Evolutionary conservation across 2,888 invertebrate species (phyloP).

Genomic region (Hetaerina titia): DNA sequence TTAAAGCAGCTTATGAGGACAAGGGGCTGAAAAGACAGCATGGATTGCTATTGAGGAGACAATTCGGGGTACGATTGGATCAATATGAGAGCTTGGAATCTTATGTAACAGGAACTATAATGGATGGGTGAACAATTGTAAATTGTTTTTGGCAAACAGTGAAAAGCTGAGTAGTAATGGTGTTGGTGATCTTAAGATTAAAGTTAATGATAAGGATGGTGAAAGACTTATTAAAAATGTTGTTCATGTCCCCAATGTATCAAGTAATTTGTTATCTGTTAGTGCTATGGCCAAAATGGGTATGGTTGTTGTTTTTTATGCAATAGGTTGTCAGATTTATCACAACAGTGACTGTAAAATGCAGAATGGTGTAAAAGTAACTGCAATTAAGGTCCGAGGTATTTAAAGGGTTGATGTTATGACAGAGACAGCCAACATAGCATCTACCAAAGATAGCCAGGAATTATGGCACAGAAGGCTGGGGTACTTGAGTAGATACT

Average conservation of each 20-base stretch:
- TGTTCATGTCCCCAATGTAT: slow-evolving; percentile 71
- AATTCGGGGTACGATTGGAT: neutral
- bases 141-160: too few relatives aligned
- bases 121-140: neutral
- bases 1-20: neutral
- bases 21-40: neutral
- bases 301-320: slow-evolving; percentile 70
- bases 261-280: slow-evolving; percentile 70
- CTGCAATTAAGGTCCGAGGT: neutral
- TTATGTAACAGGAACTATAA: neutral
- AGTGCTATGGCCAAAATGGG: slow-evolving; percentile 69
- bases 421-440: neutral
- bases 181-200: neutral
- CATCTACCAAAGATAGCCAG: neutral
- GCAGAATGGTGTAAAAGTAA: slow-evolving; percentile 59
- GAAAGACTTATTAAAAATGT: neutral
- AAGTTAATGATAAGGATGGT: neutral
- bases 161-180: too few relatives aligned
- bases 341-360: slow-evolving; percentile 47
- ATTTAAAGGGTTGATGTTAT: neutral
- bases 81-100: neutral
- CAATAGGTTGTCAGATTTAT: slow-evolving; percentile 69
- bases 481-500: neutral
- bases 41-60: neutral
- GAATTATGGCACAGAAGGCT: neutral